phyloP scores from a whole-genome alignment of 2,797 vertebrate genomes.

The Coluber constrictor region DNA sequence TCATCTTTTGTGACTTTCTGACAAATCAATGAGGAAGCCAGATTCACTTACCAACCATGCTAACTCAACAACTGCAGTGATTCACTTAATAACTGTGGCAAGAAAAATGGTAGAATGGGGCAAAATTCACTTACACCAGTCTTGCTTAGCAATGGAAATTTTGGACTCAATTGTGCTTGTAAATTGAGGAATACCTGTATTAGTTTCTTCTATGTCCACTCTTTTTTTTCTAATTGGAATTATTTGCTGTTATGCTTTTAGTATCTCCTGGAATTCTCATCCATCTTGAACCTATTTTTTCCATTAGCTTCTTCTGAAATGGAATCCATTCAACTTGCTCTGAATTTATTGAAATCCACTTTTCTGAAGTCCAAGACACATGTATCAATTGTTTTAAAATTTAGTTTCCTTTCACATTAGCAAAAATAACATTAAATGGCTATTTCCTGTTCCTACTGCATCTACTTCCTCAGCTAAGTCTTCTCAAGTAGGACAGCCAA shows the following conservation, averaged over 20 bases:
- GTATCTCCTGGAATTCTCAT: not conserved
- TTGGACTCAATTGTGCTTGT: not conserved
- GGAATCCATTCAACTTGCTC: not conserved
- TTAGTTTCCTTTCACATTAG: not conserved
- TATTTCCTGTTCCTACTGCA: not conserved
- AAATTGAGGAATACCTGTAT: not conserved
- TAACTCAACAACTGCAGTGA: not conserved
- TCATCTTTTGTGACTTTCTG: not conserved
- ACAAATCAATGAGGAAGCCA: not conserved
- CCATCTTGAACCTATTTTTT: not conserved
- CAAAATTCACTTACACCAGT: not conserved
- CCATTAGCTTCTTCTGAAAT: not conserved
- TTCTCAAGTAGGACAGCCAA: not conserved
- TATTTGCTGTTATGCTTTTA: not conserved
- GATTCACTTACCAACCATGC: not conserved
- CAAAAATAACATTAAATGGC: not conserved
- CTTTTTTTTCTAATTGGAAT: not conserved
- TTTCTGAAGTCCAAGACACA: not conserved
- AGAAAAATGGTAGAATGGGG: not conserved
- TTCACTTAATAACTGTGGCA: not conserved
- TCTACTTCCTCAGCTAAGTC: not conserved
- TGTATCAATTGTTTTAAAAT: not conserved
- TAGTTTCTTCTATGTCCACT: not conserved
- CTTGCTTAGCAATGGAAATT: not conserved
- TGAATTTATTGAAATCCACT: not conserved